Evolutionary conservation across 2,113 vertebrate species (phyloP).

Genomic region (Cettia cetti): DNA sequence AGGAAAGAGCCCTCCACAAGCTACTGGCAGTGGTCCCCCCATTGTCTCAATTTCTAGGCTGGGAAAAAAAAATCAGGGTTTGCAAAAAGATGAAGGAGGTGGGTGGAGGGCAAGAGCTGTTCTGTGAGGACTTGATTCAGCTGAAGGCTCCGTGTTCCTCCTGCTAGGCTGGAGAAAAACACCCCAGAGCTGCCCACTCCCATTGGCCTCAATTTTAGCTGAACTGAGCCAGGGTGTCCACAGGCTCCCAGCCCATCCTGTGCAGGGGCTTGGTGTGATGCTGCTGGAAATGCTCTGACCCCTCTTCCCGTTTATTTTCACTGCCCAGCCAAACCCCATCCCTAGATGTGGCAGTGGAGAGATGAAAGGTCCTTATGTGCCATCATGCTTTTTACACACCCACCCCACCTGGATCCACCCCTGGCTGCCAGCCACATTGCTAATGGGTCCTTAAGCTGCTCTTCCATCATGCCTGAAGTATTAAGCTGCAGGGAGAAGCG

Average conservation of each 20-base stretch:
- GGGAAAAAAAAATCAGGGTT: background rate
- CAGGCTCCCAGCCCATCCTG: accelerated
- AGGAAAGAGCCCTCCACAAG: background rate
- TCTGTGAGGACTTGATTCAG: background rate
- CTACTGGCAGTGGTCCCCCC: background rate
- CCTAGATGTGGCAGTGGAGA: background rate
- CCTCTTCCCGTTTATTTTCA: background rate
- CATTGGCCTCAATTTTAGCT: background rate
- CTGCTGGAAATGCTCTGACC: background rate
- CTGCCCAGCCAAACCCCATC: background rate
- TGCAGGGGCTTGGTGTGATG: background rate
- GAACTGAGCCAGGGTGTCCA: background rate
- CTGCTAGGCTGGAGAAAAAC: background rate
- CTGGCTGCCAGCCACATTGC: background rate
- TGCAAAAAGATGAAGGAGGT: background rate
- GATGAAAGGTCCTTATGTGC: background rate
- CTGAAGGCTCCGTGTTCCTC: background rate
- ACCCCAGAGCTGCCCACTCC: accelerated
- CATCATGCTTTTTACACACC: accelerated
- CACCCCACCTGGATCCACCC: background rate
- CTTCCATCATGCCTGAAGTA: background rate
- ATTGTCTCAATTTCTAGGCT: background rate
- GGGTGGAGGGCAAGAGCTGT: background rate
- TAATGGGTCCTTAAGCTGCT: background rate
- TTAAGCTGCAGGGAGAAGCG: background rate